Evolutionary conservation across 2,797 vertebrate genomes (phyloP).

Genomic region (Masticophis lateralis): DNA sequence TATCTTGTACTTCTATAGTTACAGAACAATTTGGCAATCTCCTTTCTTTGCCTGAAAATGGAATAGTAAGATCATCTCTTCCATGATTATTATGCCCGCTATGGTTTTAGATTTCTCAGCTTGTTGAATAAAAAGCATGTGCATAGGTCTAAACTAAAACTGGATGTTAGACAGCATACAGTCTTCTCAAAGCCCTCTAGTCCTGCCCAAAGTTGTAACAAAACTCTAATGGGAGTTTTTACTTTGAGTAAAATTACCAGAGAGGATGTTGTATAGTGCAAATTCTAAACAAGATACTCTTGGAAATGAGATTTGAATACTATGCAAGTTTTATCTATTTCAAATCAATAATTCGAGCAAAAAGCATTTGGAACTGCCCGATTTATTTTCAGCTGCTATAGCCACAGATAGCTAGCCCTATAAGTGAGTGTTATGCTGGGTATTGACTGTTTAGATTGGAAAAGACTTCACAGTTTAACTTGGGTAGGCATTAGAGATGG

Average conservation of each 20-base stretch:
- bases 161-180: not conserved
- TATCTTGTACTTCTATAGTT: not conserved
- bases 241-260: not conserved
- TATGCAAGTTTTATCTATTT: not conserved
- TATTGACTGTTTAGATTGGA: not conserved
- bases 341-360: not conserved
- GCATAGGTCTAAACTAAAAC: not conserved
- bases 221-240: not conserved
- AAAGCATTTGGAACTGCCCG: not conserved
- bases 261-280: not conserved
- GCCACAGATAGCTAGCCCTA: not conserved
- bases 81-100: rapidly evolving
- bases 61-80: not conserved
- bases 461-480: not conserved
- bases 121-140: rapidly evolving
- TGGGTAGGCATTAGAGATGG: not conserved
- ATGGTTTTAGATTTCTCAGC: not conserved
- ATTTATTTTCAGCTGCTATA: not conserved
- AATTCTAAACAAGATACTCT: not conserved
- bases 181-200: not conserved
- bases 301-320: not conserved
- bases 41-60: conserved; percentile 6
- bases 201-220: not conserved
- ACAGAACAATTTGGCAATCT: conserved; percentile 36
- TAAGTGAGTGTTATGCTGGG: not conserved